phyloP scores from a whole-genome alignment of 2,888 invertebrate genomes.

The Drosophila acutilabella region DNA sequence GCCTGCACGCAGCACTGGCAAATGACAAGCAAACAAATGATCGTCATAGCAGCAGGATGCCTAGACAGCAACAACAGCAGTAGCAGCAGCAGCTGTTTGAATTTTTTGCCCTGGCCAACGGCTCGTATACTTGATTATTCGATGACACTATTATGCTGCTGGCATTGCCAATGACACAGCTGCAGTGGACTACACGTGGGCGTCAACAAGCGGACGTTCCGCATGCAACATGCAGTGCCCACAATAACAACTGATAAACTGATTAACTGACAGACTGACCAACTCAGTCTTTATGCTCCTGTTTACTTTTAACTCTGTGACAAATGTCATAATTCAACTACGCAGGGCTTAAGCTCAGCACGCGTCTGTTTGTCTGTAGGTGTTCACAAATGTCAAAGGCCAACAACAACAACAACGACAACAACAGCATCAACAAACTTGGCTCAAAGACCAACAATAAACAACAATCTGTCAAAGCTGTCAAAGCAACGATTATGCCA shows the following conservation, averaged over 20 bases:
- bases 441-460: constrained; percentile 35
- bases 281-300: constrained; percentile 8
- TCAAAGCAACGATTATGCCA: constrained; percentile 63
- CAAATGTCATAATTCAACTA: constrained; percentile 8
- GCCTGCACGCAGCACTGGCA: constrained; percentile 34
- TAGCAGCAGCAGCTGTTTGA: neutral
- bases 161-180: neutral
- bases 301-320: constrained; percentile 48
- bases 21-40: constrained; percentile 50
- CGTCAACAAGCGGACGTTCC: constrained; percentile 4
- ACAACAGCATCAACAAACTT: neutral
- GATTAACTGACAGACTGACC: constrained; percentile 5
- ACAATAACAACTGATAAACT: constrained; percentile 1
- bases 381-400: constrained; percentile 22
- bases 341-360: constrained; percentile 2
- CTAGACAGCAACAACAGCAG: neutral
- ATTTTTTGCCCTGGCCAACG: neutral
- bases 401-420: neutral
- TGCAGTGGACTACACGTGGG: neutral
- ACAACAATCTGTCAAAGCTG: constrained; percentile 71
- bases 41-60: constrained; percentile 36
- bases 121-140: neutral
- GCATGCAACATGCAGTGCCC: constrained; percentile 2
- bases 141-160: constrained; percentile 1
- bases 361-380: neutral